Evolutionary conservation across 2,888 invertebrate genomes (phyloP).

Genomic region (Conops quadrifasciatus): DNA sequence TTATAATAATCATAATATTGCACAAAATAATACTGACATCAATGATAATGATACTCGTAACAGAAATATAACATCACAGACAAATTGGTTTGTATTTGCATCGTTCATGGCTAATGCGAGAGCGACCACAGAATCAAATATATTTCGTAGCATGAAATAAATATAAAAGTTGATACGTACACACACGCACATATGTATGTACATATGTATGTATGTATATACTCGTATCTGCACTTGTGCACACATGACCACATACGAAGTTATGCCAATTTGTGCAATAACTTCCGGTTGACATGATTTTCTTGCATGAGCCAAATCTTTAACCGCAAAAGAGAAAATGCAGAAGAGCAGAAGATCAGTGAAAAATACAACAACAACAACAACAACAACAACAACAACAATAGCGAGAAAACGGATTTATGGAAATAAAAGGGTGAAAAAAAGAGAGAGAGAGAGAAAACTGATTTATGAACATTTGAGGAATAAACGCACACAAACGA

Average conservation of each 20-base stretch:
- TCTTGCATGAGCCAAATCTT: background rate
- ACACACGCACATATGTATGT: background rate
- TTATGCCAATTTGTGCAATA: background rate
- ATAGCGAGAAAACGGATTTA: background rate
- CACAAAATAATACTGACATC: too few relatives aligned
- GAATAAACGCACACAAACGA: too few relatives aligned
- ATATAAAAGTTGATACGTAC: background rate
- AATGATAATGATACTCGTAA: too few relatives aligned
- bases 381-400: constrained; percentile 1
- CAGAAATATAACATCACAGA: too few relatives aligned
- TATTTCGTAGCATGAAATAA: constrained; percentile 6
- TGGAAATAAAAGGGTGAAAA: background rate
- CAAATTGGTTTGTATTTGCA: too few relatives aligned
- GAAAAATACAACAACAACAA: background rate
- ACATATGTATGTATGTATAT: background rate
- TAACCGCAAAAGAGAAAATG: background rate
- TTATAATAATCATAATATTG: too few relatives aligned
- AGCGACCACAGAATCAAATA: too few relatives aligned
- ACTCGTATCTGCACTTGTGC: constrained; percentile 11
- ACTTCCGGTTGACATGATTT: constrained; percentile 40
- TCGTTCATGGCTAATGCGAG: too few relatives aligned
- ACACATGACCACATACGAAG: background rate
- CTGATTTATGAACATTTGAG: background rate
- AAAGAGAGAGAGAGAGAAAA: background rate
- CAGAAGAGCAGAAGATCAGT: background rate